These are phyloP conservation scores for Laterallus jamaicensis DNA, from an alignment of 2,113 vertebrate species.

Conservation along the genomic window DNA sequence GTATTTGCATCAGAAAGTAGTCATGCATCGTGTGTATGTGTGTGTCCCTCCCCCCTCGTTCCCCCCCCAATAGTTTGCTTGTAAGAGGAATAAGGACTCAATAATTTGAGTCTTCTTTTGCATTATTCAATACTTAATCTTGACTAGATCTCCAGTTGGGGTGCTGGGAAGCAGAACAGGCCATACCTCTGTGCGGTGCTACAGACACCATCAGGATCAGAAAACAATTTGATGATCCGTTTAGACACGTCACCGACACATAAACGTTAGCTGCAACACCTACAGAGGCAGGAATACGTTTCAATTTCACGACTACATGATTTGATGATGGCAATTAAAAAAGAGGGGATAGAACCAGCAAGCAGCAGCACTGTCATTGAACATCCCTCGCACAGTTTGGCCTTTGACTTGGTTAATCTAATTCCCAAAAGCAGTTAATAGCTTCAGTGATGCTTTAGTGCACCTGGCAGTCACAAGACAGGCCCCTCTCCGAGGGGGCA, in stretches of 20 bases:
- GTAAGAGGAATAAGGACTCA: not conserved
- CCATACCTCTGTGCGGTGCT: not conserved
- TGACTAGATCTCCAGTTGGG: not conserved
- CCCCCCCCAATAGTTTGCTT: no score
- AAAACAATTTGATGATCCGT: not conserved
- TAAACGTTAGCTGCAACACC: not conserved
- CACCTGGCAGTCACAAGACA: not conserved
- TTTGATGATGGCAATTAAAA: not conserved
- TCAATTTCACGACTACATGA: rapidly evolving
- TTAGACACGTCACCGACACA: rapidly evolving
- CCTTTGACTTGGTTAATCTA: not conserved
- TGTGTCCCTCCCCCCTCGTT: no score
- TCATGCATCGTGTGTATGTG: no score
- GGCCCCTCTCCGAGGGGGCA: not conserved
- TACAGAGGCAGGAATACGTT: not conserved
- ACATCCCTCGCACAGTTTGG: no score
- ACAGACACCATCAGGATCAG: not conserved
- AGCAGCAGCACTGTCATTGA: not conserved
- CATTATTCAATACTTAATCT: not conserved
- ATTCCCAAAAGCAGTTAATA: not conserved
- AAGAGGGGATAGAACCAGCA: not conserved
- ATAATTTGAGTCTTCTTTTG: not conserved
- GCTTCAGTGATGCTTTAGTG: not conserved
- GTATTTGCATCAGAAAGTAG: not conserved
- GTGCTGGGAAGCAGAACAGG: rapidly evolving